Conservation (phyloP, 1,140 invertebrate genomes). For the Papilio polytes region DNA sequence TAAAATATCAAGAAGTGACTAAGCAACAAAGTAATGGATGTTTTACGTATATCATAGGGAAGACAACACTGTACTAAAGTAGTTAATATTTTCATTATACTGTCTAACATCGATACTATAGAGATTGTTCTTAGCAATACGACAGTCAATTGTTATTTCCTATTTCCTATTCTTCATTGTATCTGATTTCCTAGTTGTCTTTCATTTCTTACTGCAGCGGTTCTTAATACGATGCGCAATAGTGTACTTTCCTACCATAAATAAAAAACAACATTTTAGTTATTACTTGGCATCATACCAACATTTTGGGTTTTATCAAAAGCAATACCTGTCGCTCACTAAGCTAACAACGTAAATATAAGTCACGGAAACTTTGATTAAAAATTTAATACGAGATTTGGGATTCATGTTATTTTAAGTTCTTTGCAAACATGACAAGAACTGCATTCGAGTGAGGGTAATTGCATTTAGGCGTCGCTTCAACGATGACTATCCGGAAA, state of each 20-base stretch:
- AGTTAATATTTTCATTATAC: too few species aligned
- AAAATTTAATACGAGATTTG: slow-evolving; percentile 4
- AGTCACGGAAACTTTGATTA: slow-evolving; percentile 35
- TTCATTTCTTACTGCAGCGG: neutral
- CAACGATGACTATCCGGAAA: slow-evolving; percentile 48
- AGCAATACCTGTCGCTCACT: neutral
- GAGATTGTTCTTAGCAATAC: neutral
- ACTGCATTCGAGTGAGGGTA: slow-evolving; percentile 16
- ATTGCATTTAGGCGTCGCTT: slow-evolving; percentile 36
- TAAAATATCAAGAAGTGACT: neutral
- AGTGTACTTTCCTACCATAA: neutral
- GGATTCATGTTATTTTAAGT: neutral
- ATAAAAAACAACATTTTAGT: neutral
- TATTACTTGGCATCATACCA: neutral
- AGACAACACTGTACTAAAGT: too few species aligned
- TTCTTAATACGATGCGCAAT: neutral
- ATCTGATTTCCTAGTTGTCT: neutral
- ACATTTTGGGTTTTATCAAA: neutral
- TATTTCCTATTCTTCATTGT: neutral
- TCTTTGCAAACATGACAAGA: slow-evolving; percentile 1
- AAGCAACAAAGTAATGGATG: neutral
- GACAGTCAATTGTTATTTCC: neutral
- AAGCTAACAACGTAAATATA: neutral
- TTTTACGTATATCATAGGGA: too few species aligned
- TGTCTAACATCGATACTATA: neutral